phyloP scores from a whole-genome alignment of 2,888 invertebrate genomes.

The Scrobipalpa costella region DNA sequence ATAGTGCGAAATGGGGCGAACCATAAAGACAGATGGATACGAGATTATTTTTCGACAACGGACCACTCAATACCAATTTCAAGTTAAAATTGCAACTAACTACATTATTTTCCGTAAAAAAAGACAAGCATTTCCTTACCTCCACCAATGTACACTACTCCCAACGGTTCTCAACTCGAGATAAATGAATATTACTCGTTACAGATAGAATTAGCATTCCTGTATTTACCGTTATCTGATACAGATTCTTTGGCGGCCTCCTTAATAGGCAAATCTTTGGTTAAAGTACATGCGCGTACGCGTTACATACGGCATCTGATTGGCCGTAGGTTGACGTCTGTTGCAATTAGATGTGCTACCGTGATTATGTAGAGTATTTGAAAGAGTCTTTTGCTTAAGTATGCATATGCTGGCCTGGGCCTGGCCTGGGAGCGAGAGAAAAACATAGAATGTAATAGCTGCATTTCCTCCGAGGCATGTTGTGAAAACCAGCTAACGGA shows the following conservation, averaged over 20 bases:
- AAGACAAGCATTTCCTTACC: background rate
- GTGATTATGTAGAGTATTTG: background rate
- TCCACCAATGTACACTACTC: conserved; percentile 15
- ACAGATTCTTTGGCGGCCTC: conserved; percentile 71
- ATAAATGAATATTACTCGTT: conserved; percentile 63
- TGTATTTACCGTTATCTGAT: conserved; percentile 60
- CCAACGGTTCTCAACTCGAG: conserved; percentile 39
- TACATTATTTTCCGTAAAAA: too few species aligned
- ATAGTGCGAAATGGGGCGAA: too few species aligned
- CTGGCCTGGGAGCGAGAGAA: too few species aligned
- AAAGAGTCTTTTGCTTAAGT: too few species aligned
- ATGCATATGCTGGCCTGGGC: too few species aligned
- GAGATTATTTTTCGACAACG: too few species aligned
- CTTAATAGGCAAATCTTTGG: conserved; percentile 72
- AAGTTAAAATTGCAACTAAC: background rate
- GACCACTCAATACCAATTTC: background rate
- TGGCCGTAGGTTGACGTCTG: too few species aligned
- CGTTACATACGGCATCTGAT: background rate
- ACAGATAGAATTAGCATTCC: conserved; percentile 59
- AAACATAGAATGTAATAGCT: too few species aligned
- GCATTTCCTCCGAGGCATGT: too few species aligned
- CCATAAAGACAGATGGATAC: too few species aligned
- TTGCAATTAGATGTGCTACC: background rate
- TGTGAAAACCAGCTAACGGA: too few species aligned
- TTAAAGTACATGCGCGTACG: conserved; percentile 38